These are phyloP conservation scores for Corythucha ciliata DNA, from an alignment of 2,888 invertebrate species.

Conservation along the genomic window DNA sequence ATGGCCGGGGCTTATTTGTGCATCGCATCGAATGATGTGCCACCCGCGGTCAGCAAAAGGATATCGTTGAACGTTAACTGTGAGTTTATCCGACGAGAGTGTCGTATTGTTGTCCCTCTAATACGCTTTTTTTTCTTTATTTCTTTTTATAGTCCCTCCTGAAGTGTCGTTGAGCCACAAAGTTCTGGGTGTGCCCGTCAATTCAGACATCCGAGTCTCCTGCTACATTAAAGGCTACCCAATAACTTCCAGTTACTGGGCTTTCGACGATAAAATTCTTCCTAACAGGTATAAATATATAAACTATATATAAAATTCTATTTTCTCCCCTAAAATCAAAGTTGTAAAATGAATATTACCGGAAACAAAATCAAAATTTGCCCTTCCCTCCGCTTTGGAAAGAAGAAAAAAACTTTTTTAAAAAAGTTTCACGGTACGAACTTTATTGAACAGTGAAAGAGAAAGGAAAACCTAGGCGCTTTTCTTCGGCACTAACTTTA, in stretches of 20 bases:
- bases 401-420: no score
- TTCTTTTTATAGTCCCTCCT: neutral
- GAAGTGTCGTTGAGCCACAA: neutral
- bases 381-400: no score
- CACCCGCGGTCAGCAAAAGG: neutral
- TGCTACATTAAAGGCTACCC: constrained; percentile 1
- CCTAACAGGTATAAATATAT: neutral
- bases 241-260: neutral
- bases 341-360: no score
- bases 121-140: neutral
- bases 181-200: neutral
- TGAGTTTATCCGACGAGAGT: neutral
- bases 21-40: neutral
- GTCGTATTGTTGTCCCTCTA: neutral
- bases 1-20: neutral
- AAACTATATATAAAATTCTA: no score
- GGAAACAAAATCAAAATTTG: no score
- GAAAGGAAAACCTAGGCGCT: no score
- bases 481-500: no score
- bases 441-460: no score
- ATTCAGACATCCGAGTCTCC: neutral
- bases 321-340: no score
- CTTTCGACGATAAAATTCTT: neutral
- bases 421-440: no score
- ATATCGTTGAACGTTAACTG: neutral